A percentile compares a stretch with the other conserved stretches of the same genome.
Conservation (phyloP, 2,113 vertebrate genomes). For the Nothoprocta pentlandii region DNA sequence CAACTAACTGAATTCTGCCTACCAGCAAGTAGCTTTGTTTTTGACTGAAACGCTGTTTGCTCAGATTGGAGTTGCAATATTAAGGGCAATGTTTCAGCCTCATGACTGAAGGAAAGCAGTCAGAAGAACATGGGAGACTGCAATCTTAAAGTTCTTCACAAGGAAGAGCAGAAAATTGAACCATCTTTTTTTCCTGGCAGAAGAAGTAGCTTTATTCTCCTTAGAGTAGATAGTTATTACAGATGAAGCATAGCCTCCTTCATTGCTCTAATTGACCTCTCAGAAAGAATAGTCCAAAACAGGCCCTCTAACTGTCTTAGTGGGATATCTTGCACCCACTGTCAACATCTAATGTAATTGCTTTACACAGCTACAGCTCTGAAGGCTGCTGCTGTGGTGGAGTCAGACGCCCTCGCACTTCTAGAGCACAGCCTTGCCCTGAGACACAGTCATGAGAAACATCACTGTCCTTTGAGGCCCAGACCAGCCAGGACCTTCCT, state of each 20-base stretch:
- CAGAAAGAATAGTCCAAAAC: background rate
- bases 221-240: background rate
- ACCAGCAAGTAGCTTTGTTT: fast-evolving
- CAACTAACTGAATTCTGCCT: background rate
- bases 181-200: constrained; percentile 8
- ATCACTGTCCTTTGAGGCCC: background rate
- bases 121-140: background rate
- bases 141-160: background rate
- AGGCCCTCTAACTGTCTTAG: background rate
- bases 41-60: background rate
- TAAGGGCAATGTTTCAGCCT: background rate
- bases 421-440: background rate
- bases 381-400: background rate
- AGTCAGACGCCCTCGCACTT: background rate
- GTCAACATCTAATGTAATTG: background rate
- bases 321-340: background rate
- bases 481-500: too few relatives aligned
- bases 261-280: background rate
- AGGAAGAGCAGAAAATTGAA: constrained; percentile 3
- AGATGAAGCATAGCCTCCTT: background rate
- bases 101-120: background rate
- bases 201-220: background rate
- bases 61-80: background rate
- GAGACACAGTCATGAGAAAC: background rate
- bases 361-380: background rate